These are phyloP conservation scores for Loris lydekkerianus DNA, from an alignment of 2,797 vertebrate species.

Conservation along the genomic window DNA sequence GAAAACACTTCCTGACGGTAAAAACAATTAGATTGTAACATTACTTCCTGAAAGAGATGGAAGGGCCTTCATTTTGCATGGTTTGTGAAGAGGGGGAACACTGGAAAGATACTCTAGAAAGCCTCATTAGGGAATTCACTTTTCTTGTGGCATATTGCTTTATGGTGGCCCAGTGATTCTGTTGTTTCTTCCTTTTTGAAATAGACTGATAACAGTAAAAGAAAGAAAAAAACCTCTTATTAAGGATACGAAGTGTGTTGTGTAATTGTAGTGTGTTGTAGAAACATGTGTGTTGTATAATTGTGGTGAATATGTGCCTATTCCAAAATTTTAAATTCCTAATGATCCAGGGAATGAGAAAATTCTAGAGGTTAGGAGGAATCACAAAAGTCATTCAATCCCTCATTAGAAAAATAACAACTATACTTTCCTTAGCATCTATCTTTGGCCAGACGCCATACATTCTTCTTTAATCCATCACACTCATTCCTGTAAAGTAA, in stretches of 20 bases:
- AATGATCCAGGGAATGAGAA: neutral
- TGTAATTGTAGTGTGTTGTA: neutral
- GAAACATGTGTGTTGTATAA: neutral
- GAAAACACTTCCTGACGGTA: constrained; percentile 48
- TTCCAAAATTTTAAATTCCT: neutral
- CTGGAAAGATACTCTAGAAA: constrained; percentile 32
- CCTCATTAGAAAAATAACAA: neutral
- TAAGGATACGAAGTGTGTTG: neutral
- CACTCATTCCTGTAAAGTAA: constrained; percentile 13
- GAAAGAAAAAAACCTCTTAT: neutral
- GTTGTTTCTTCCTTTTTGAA: constrained; percentile 49
- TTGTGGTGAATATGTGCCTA: neutral
- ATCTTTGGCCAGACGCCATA: neutral
- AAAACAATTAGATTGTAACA: constrained; percentile 56
- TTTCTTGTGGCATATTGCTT: constrained; percentile 29
- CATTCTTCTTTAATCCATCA: neutral
- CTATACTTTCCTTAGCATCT: neutral
- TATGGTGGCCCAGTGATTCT: neutral
- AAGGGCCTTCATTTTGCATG: constrained; percentile 13
- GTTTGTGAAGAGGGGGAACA: neutral
- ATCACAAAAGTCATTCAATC: neutral
- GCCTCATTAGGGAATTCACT: neutral
- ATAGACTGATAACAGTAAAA: neutral
- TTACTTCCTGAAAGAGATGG: neutral
- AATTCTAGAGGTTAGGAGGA: neutral